These are phyloP conservation scores for Azemiops feae DNA, from an alignment of 2,113 vertebrate genomes.

Conservation along the genomic window DNA sequence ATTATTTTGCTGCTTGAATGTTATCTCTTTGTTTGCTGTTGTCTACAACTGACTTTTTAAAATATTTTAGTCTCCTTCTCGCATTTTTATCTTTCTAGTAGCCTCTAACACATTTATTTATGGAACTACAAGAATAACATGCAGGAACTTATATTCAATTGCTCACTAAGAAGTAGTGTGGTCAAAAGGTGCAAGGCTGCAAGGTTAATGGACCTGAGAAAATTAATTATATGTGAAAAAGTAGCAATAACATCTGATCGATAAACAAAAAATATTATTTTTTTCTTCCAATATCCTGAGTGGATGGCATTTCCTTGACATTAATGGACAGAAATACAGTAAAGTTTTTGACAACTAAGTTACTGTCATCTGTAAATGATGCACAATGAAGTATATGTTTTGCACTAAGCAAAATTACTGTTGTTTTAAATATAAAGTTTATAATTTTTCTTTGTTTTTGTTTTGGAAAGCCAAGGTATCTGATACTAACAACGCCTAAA, in stretches of 20 bases:
- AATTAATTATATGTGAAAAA: slow-evolving; percentile 1
- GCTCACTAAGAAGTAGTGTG: neutral
- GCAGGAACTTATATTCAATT: neutral
- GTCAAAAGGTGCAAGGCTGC: neutral
- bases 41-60: neutral
- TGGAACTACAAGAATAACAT: neutral
- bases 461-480: neutral
- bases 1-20: neutral
- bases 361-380: neutral
- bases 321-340: slow-evolving; percentile 27
- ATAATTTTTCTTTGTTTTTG: neutral
- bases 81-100: neutral
- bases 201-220: neutral
- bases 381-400: neutral
- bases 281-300: slow-evolving; percentile 10
- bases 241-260: neutral
- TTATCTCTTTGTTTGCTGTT: neutral
- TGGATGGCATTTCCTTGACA: slow-evolving; percentile 4
- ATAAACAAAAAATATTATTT: slow-evolving; percentile 29
- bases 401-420: neutral
- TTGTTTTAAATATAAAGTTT: neutral
- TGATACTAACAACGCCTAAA: neutral
- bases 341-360: neutral
- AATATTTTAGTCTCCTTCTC: neutral
- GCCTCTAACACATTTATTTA: neutral